phyloP scores from a whole-genome alignment of 64 coral and sea anemone species.

The Stichodactyla mertensii region DNA sequence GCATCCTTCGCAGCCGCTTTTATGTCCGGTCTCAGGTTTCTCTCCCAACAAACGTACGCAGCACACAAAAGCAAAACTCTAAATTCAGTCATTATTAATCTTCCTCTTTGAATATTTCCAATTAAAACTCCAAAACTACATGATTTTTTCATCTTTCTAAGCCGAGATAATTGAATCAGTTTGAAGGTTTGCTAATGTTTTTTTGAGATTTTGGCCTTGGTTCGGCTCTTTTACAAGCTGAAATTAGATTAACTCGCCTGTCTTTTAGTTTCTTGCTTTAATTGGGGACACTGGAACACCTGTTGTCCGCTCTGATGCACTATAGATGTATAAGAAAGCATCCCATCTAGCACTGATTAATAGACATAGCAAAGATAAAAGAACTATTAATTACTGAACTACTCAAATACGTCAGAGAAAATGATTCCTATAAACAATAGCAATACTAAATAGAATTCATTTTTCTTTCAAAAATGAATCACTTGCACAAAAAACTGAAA shows the following conservation, averaged over 20 bases:
- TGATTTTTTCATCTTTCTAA: background rate
- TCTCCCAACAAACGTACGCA: background rate
- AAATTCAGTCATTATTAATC: background rate
- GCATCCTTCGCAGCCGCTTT: no score
- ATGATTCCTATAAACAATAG: background rate
- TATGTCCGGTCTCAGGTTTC: no score
- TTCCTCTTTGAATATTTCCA: background rate
- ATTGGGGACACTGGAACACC: background rate
- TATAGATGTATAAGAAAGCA: background rate
- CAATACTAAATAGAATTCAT: no score
- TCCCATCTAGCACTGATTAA: background rate
- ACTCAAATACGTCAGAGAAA: background rate
- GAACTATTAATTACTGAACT: background rate
- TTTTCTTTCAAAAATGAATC: no score
- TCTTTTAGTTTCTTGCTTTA: slow-evolving; percentile 2
- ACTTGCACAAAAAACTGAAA: background rate
- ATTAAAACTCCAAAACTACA: background rate
- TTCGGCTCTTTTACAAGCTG: background rate
- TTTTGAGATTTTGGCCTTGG: background rate
- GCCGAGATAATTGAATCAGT: background rate
- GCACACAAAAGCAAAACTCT: no score
- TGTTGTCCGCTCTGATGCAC: background rate
- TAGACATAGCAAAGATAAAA: background rate
- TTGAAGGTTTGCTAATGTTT: slow-evolving; percentile 7
- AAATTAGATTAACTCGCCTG: background rate